Percentiles rank a stretch among this genome's conserved stretches.
These are phyloP conservation scores for Nyctalus aviator DNA, from an alignment of 2,797 vertebrate species.

Conservation along the genomic window DNA sequence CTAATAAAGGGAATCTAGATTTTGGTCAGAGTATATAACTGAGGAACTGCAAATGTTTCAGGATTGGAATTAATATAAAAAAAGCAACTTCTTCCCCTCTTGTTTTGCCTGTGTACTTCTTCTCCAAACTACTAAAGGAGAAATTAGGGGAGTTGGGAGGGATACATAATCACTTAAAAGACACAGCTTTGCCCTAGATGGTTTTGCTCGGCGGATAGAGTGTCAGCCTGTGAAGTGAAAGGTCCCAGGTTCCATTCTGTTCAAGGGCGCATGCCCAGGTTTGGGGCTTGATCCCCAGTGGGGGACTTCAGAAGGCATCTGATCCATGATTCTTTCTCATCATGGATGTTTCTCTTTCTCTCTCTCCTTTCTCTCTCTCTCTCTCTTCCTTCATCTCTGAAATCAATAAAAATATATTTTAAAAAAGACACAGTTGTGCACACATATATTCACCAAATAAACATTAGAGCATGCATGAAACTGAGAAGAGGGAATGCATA, in stretches of 20 bases:
- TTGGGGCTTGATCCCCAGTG: background rate
- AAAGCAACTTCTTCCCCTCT: background rate
- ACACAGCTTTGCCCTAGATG: background rate
- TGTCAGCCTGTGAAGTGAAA: too few species aligned
- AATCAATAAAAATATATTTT: too few species aligned
- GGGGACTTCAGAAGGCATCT: background rate
- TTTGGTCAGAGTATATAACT: background rate
- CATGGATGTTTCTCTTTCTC: background rate
- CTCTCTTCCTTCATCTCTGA: too few species aligned
- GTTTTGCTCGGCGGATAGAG: too few species aligned
- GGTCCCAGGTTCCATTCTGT: too few species aligned
- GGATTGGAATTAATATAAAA: background rate
- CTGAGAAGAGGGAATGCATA: background rate
- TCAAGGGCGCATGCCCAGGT: too few species aligned
- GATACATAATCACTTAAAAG: background rate
- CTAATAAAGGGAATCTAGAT: background rate
- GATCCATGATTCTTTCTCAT: too few species aligned
- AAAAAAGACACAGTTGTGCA: background rate
- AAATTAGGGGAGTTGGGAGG: background rate
- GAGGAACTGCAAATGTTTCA: background rate
- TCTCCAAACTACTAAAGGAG: background rate
- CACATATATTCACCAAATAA: background rate
- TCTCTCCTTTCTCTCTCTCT: background rate
- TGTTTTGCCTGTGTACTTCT: constrained; percentile 4
- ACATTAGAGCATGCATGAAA: background rate